A percentile compares a stretch with the other conserved stretches of the same genome.
Conservation (phyloP, 2,113 vertebrate species). For the Marcusenius ussheri region DNA sequence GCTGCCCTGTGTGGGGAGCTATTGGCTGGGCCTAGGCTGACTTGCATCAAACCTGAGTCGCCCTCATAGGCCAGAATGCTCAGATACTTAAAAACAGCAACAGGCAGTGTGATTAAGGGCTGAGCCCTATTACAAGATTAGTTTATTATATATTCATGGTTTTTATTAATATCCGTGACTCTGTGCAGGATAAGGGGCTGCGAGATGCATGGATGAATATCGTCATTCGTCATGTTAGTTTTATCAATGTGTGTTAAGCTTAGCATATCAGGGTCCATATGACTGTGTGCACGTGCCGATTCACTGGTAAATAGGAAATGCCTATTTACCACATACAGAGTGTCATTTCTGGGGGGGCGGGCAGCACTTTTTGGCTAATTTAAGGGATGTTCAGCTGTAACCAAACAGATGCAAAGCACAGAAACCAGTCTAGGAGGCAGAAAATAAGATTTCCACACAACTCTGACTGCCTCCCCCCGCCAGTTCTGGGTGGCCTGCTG, state of each 20-base stretch:
- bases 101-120: neutral
- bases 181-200: neutral
- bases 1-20: neutral
- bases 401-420: neutral
- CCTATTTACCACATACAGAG: neutral
- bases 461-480: neutral
- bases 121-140: neutral
- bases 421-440: neutral
- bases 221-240: neutral
- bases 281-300: neutral
- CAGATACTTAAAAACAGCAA: neutral
- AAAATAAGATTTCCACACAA: neutral
- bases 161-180: neutral
- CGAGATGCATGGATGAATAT: neutral
- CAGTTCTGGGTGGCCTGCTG: neutral
- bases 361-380: neutral
- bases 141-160: neutral
- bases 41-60: neutral
- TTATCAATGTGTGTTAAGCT: neutral
- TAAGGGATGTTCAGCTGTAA: neutral
- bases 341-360: neutral
- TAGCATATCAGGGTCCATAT: neutral
- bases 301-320: neutral
- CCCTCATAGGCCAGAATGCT: neutral
- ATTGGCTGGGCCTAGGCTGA: neutral